Base-by-base conservation (phyloP, 2,888 invertebrate genomes). In the Phalangium opilio region DNA sequence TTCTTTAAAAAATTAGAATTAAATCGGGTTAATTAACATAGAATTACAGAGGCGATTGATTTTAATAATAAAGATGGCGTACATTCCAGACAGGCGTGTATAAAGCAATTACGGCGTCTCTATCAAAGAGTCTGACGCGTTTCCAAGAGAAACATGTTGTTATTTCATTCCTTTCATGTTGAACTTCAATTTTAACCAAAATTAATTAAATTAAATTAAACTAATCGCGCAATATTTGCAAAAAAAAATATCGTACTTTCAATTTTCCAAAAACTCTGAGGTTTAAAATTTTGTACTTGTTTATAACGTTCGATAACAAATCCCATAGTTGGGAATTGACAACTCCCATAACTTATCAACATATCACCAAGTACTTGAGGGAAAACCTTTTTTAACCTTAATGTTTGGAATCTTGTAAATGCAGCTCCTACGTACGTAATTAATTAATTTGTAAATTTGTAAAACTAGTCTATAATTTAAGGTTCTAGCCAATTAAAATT, bases 241-340 rank as follows among this genome's bases (percentile, higher is more conserved):
- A 27, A 27, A 7, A 27, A 27, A 27, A 7, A 19, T 17, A 18
- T 10, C 34, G 49, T 63, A 81, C 83, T 80, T 76, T 77, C 81
- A 41, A 98, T 75, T 67, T 86, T 93, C 96, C 98, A 99, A 70
- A 96, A 99, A 3, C 78, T 74, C 68, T 98, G 95, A 0, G 86
- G 72, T 8, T 91, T 76, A 68, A 99, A 99, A 53, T 77, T 78
- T 64, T 90, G 81, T 41, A 90, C 81, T 32, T 89, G 86, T 62
- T 89, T 79, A 64, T 84, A 96, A 98, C 98, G 65, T 99, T 99
- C 93, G 0, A 93, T 96, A n/a, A 66, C 95, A 96, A 41, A 99
- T 82, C 2, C 95, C 65, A 63, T 81, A 0, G 98, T 99, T 4
- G 98, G 98, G 66, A 99, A 96, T 68, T 99, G 98, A 63, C 98